phyloP scores from a whole-genome alignment of 2,888 invertebrate genomes.

The Beris chalybata region DNA sequence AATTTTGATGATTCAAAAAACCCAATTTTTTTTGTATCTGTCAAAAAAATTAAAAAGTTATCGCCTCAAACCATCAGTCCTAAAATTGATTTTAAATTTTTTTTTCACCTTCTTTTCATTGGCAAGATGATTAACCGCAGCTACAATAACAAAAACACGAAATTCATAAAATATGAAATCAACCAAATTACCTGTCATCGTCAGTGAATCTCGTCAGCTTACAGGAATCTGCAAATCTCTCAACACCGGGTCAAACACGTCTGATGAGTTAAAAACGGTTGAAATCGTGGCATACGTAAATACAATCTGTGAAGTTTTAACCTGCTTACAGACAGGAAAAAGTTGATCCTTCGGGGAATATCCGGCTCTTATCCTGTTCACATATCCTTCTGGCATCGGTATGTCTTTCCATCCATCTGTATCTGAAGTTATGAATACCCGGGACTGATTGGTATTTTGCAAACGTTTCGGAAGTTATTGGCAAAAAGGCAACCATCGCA shows the following conservation, averaged over 20 bases:
- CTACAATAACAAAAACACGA: too few relatives aligned
- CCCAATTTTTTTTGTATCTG: neutral
- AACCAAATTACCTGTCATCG: slow-evolving; percentile 23
- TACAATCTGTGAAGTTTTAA: slow-evolving; percentile 8
- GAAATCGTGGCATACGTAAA: slow-evolving; percentile 7
- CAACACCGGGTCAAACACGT: neutral
- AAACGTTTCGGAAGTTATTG: slow-evolving; percentile 28
- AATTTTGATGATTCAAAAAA: too few relatives aligned
- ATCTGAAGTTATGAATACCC: slow-evolving; percentile 30
- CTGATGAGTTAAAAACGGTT: slow-evolving; percentile 18
- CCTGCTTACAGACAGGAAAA: slow-evolving; percentile 9
- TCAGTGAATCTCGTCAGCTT: slow-evolving; percentile 22
- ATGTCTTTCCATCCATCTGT: slow-evolving; percentile 21
- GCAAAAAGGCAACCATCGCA: slow-evolving; percentile 23
- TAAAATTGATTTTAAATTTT: too few relatives aligned
- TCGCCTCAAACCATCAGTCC: neutral
- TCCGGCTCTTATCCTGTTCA: slow-evolving; percentile 11
- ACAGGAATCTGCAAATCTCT: neutral
- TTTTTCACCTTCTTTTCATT: too few relatives aligned
- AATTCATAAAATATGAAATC: neutral
- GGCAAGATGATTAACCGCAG: too few relatives aligned
- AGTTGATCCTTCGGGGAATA: slow-evolving; percentile 23
- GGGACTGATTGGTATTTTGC: slow-evolving; percentile 30
- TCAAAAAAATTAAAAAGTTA: slow-evolving; percentile 1
- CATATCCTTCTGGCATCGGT: neutral